Evolutionary conservation across 1,140 invertebrate genomes (phyloP).

Genomic region (Hestina assimilis): DNA sequence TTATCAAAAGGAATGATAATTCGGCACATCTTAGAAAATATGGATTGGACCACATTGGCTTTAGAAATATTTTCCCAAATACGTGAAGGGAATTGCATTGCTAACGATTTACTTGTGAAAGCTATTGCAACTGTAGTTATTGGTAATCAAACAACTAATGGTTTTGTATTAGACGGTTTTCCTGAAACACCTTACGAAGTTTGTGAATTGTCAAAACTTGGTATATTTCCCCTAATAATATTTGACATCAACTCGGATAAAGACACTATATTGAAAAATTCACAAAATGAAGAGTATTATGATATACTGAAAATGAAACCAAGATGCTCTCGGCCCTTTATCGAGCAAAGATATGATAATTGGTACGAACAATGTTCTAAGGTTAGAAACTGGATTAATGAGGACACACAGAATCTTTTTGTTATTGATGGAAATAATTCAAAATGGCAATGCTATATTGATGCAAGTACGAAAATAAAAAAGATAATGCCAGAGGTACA

Average conservation of each 20-base stretch:
- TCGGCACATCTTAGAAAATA: slow-evolving; percentile 69
- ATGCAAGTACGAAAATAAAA: slow-evolving; percentile 55
- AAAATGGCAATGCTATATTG: slow-evolving; percentile 75
- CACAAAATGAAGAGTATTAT: slow-evolving; percentile 51
- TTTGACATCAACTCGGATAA: slow-evolving; percentile 71
- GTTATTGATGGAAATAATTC: slow-evolving; percentile 59
- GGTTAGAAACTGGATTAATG: slow-evolving; percentile 73
- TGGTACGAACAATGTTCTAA: slow-evolving; percentile 53
- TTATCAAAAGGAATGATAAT: slow-evolving; percentile 75
- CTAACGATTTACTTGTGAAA: slow-evolving; percentile 63
- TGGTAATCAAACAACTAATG: slow-evolving; percentile 71
- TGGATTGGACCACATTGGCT: slow-evolving; percentile 71
- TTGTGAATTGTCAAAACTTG: slow-evolving; percentile 64
- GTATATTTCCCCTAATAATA: slow-evolving; percentile 77
- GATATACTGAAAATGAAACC: slow-evolving; percentile 55
- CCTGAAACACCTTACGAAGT: slow-evolving; percentile 72
- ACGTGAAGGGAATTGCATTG: slow-evolving; percentile 55
- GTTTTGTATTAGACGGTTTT: slow-evolving; percentile 80
- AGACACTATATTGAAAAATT: slow-evolving; percentile 55
- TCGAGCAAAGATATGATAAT: slow-evolving; percentile 62
- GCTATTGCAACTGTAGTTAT: slow-evolving; percentile 74
- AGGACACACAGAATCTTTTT: slow-evolving; percentile 76
- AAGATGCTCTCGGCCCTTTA: slow-evolving; percentile 62
- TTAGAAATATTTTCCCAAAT: slow-evolving; percentile 54
- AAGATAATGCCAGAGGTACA: slow-evolving; percentile 45